These are phyloP conservation scores for Crematogaster levior DNA, from an alignment of 2,888 invertebrate species.

Conservation along the genomic window DNA sequence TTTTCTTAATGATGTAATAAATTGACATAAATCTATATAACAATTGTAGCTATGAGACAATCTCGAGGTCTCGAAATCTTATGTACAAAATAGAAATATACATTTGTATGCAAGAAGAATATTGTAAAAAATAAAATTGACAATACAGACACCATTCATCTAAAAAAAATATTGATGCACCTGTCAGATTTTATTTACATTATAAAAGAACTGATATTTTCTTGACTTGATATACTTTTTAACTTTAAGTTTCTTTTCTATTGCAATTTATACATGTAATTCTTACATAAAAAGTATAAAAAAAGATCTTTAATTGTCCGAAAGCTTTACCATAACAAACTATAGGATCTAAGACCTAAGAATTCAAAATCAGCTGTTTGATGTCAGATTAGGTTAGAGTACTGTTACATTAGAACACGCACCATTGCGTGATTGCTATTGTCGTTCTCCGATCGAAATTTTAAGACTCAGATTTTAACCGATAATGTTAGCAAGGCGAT, in stretches of 20 bases:
- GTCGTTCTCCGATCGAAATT: neutral
- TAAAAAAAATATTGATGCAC: neutral
- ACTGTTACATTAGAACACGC: no score
- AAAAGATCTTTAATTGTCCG: no score
- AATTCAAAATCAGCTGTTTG: neutral
- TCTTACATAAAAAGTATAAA: no score
- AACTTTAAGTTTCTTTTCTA: neutral
- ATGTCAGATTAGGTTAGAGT: conserved; percentile 1
- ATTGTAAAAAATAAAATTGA: conserved; percentile 19
- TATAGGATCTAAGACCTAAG: no score
- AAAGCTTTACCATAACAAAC: no score
- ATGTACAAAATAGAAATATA: conserved; percentile 44
- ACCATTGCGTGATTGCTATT: no score
- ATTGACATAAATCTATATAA: conserved; percentile 14
- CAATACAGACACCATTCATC: neutral
- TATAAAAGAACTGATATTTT: neutral
- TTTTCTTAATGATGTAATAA: conserved; percentile 35
- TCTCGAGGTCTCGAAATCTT: conserved; percentile 15
- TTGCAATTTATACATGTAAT: no score
- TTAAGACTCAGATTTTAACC: neutral
- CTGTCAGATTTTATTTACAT: neutral
- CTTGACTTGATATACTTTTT: neutral
- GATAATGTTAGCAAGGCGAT: conserved; percentile 17
- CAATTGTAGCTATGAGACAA: neutral
- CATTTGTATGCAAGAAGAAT: conserved; percentile 43